Conservation (phyloP, 2,797 vertebrate genomes). For the Parauchenoglanis ngamensis region DNA sequence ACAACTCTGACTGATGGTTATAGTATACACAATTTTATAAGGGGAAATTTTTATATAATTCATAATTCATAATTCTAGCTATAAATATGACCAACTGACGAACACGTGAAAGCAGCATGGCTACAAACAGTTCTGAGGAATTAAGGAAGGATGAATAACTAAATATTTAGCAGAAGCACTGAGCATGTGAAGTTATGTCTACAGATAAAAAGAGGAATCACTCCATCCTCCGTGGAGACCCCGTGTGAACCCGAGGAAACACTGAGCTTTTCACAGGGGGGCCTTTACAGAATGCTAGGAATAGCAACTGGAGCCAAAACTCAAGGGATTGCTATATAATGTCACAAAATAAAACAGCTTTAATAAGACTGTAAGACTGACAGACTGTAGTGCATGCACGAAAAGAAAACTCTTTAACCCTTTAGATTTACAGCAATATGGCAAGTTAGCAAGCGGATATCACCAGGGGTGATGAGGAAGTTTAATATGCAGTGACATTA, state of each 20-base stretch:
- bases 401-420: not conserved
- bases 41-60: not conserved
- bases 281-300: constrained; percentile 3
- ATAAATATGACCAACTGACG: not conserved
- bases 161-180: not conserved
- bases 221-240: not conserved
- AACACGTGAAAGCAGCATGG: not conserved
- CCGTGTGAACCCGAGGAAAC: constrained; percentile 21
- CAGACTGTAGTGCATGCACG: not conserved
- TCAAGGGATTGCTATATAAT: constrained; percentile 12
- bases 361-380: not conserved
- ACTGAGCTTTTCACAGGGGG: constrained; percentile 10
- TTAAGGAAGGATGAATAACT: not conserved
- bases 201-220: not conserved
- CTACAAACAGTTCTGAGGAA: not conserved
- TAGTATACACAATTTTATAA: not conserved
- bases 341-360: not conserved
- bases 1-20: not conserved
- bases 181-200: not conserved
- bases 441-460: not conserved
- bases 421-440: not conserved
- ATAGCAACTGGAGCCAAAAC: constrained; percentile 4
- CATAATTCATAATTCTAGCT: not conserved
- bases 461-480: not conserved
- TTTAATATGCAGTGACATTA: not conserved